Evolutionary conservation across 2,113 vertebrate species (phyloP), one percentile per base, ranked within the genome.

Genomic region (Phoenicopterus ruber): DNA sequence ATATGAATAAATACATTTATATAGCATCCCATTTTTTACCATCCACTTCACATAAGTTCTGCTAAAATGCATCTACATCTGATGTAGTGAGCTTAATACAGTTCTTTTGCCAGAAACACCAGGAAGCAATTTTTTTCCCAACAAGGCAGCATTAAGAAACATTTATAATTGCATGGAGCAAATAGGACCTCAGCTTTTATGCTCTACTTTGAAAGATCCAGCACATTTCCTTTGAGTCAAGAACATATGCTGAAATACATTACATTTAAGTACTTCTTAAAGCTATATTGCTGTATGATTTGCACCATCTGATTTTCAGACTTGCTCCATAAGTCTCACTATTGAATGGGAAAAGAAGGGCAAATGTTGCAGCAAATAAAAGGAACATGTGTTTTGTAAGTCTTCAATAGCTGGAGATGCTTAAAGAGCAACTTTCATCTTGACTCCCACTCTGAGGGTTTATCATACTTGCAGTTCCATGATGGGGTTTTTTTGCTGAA

Each of bases 341-440:
- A 49, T 50, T 0, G 38, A 88, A 84, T 79, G 40, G 63, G 65
- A 63, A 78, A 81, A 95, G 95, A 94, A 88, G 90, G 88, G 80
- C 85, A 93, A 95, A 90, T 69, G 80, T 88, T 96, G 69, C 80
- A 95, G 94, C 86, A 93, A 95, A 92, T 92, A 93, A 94, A 96
- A 95, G 69, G 90, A 96, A 95, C 96, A 95, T 94, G 76, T 96
- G 95, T 93, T 89, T 95, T 94, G 11, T 74, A 88, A 94, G 90
- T 55, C 92, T 91, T 89, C 84, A 79, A 0, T 95, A 88, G 72
- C 96, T 93, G 91, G 94, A 90, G 90, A 93, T 94, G 86, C 94
- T 96, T 92, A 96, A 94, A 96, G 92, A 97, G 90, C n/a, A 83
- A 88, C 94, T 95, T 97, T 93, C 94, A 96, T 96, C 94, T 94